phyloP scores from a whole-genome alignment of 2,888 invertebrate species.

The Eudasyphora cyanicolor region DNA sequence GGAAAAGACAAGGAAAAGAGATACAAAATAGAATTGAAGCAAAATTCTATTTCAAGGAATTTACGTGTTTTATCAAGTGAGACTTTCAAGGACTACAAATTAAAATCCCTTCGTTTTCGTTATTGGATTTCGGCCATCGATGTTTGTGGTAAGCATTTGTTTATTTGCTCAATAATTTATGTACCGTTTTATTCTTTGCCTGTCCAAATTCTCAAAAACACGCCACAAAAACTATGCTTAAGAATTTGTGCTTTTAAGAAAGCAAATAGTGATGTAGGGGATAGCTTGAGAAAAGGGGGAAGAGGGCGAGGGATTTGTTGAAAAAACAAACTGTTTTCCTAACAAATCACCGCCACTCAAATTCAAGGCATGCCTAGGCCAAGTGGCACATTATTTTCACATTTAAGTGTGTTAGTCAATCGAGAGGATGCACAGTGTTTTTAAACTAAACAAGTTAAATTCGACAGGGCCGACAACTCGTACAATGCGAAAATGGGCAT shows the following conservation, averaged over 20 bases:
- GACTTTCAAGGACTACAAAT: not conserved
- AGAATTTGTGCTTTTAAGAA: not conserved
- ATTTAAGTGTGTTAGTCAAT: slow-evolving; percentile 36
- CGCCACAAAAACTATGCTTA: not conserved
- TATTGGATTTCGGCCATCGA: not conserved
- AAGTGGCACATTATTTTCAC: slow-evolving; percentile 63
- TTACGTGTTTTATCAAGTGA: not conserved
- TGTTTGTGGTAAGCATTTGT: slow-evolving; percentile 9
- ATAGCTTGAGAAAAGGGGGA: not conserved
- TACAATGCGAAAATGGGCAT: too few relatives aligned
- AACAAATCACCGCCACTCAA: slow-evolving; percentile 55
- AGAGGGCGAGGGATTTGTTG: not conserved
- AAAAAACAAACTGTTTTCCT: slow-evolving; percentile 7
- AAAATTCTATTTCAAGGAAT: not conserved
- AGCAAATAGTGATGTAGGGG: not conserved
- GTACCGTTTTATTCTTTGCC: not conserved
- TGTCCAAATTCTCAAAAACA: not conserved
- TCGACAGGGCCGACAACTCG: too few relatives aligned
- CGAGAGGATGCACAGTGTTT: not conserved
- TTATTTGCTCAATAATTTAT: not conserved
- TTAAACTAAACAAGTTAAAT: not conserved
- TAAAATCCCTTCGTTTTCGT: not conserved
- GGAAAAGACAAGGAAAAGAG: not conserved
- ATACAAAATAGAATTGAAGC: slow-evolving; percentile 20
- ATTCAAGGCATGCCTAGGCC: slow-evolving; percentile 59